Conservation (phyloP, 2,113 vertebrate genomes). For the Turdus rufiventris region DNA sequence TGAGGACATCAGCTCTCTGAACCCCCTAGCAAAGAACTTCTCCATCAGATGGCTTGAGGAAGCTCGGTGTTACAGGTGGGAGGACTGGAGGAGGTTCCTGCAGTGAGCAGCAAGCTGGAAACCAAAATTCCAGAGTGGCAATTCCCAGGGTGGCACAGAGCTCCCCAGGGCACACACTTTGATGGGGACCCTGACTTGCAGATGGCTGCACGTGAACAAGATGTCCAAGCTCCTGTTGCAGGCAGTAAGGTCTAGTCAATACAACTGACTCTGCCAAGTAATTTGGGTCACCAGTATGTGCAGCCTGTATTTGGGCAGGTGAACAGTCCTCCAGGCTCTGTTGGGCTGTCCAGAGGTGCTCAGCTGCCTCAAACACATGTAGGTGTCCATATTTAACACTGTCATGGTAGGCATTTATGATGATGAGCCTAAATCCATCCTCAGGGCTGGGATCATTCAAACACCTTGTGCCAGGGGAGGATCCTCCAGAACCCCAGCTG, state of each 20-base stretch:
- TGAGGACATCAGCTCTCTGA: not conserved
- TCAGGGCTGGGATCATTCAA: not conserved
- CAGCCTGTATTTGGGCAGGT: not conserved
- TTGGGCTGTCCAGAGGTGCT: not conserved
- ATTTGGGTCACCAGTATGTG: not conserved
- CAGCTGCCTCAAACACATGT: not conserved
- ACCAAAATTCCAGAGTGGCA: not conserved
- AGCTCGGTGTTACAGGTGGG: not conserved
- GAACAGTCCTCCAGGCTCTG: not conserved
- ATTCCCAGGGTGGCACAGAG: not conserved
- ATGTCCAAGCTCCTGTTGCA: not conserved
- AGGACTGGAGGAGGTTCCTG: not conserved
- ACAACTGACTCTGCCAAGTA: not conserved
- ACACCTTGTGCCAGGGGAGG: fast-evolving
- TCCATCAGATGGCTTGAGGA: not conserved
- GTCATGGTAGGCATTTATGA: not conserved
- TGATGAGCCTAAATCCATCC: not conserved
- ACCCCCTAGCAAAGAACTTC: not conserved
- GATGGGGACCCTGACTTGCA: not conserved
- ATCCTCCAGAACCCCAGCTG: not conserved
- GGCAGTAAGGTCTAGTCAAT: not conserved
- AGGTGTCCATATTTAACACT: not conserved
- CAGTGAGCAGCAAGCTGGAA: not conserved
- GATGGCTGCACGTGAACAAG: not conserved
- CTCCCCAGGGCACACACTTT: not conserved